Evolutionary conservation across 2,113 vertebrate genomes (phyloP), one percentile per base, ranked within the genome.

Genomic region (Pao palembangensis): DNA sequence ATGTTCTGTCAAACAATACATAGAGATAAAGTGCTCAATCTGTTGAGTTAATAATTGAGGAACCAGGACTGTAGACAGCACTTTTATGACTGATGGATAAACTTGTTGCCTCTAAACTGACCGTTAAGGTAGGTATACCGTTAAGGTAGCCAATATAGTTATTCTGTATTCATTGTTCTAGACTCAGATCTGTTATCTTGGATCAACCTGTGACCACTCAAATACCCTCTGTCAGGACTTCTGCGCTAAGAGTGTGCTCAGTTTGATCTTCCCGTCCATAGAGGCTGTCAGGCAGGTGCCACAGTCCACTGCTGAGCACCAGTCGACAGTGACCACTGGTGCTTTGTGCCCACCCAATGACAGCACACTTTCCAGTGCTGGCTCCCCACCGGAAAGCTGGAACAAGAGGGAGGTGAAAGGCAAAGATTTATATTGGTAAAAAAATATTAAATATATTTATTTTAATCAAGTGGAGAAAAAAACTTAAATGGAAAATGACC

Each of bases 261-360:
- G 85, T 88, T 95, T 95, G 80, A 99, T 94, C 90, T 96, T 98
- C 54, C 97, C 97, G 0, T 99, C 97, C 97, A 98, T 98, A 14
- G 96, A 98, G 31, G 95, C 95, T 0, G 96, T 98, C 58, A 99
- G 93, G 73, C 96, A 98, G 48, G 95, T 98, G 23, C 96, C 96
- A 0, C 96, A 99, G 85, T 99, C 96, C 91, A 98, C 89, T 0
- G 96, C 97, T 0, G 94, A 95, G 84, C 94, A 96, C 97, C 97
- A 99, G 13, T 98, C 97, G 21, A 98, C 95, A 0, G 96, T 98
- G 76, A 98, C 96, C 76, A 98, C 97, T 0, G 97, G 96, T 0
- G 96, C 95, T 74, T 94, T 91, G 82, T 99, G 97, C 8, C 96
- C 96, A 0, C 96, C 96, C 31, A 98, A 85, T 7, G 93, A 91